A percentile compares a stretch with the other conserved stretches of the same genome.
Evolutionary conservation across 1,140 invertebrate species (phyloP).

Genomic region (Pentalonia nigronervosa): DNA sequence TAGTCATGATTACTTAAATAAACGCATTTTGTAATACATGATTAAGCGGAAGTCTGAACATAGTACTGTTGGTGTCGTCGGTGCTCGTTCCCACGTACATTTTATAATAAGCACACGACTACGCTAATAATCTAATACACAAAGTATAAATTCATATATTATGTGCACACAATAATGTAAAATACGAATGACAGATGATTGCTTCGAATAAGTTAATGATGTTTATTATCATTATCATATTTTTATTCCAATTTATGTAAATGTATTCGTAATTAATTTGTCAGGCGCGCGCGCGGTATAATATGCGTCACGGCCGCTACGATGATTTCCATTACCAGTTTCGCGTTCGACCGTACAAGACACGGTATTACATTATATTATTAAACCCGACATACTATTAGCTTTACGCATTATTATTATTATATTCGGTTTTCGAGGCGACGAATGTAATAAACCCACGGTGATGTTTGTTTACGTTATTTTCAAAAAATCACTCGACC

Average conservation of each 20-base stretch:
- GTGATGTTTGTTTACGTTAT: background rate
- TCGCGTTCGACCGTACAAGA: background rate
- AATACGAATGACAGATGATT: background rate
- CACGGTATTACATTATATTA: background rate
- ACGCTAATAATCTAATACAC: background rate
- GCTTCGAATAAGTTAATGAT: background rate
- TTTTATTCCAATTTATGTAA: constrained; percentile 15
- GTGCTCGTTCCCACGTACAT: background rate
- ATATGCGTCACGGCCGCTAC: background rate
- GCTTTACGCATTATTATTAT: background rate
- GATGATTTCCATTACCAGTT: background rate
- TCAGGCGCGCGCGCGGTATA: background rate
- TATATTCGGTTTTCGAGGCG: background rate
- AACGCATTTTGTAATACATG: background rate
- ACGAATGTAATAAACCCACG: background rate
- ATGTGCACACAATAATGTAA: background rate
- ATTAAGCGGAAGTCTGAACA: background rate
- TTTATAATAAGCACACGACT: background rate
- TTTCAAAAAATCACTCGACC: background rate
- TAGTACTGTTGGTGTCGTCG: background rate
- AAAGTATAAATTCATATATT: background rate
- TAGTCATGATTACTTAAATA: background rate
- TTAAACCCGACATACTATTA: background rate
- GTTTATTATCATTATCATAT: background rate
- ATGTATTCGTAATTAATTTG: constrained; percentile 34